Base-by-base conservation (phyloP, 2,888 invertebrate species). In the Trichacis sp. region DNA sequence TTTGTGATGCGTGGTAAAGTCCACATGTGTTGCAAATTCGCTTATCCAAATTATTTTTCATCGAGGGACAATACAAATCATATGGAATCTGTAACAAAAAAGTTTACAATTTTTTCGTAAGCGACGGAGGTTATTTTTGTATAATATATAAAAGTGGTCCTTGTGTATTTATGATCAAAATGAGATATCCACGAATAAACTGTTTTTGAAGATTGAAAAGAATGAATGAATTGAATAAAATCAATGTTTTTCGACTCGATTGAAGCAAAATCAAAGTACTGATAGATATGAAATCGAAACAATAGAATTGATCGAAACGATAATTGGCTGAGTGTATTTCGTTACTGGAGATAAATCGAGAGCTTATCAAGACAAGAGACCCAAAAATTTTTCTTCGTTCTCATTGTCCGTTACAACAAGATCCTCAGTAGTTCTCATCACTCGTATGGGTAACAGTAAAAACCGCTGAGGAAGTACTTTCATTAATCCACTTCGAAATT, bases 361-460 rank as follows among this genome's bases (percentile, higher is more conserved):
- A 5, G 33, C 33, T 33, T 33, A 5, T n/a, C 33, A 9, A 2
- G 33, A 5, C 11, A 33, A 11, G 2, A 33, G n/a, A 33, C 9
- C n/a, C 2, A 33, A 9, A 33, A 5, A 24, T 5, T 8, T 3
- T 24, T 8, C 24, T 24, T 24, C 24, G 24, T 24, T 24, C 42
- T 14, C 40, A 15, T 11, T n/a, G 45, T 30, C 40, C 42, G 30
- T 61, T 55, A 60, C 60, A 60, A 52, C 49, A 50, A 65, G 40
- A 12, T 64, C 68, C 56, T 71, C 67, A 8, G 24, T 20, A 14
- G 17, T 49, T 18, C 45, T 45, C 18, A 1, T 19, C 14, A 56
- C 24, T 3, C 30, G 36, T 6, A 59, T 8, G 14, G 52, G 58
- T 8, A 52, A 15, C 18, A 40, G 38, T 30, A 59, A 47, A 20